A percentile compares a stretch with the other conserved stretches of the same genome.
Evolutionary conservation across 1,140 invertebrate species (phyloP).

Genomic region (Drosophila bocqueti): DNA sequence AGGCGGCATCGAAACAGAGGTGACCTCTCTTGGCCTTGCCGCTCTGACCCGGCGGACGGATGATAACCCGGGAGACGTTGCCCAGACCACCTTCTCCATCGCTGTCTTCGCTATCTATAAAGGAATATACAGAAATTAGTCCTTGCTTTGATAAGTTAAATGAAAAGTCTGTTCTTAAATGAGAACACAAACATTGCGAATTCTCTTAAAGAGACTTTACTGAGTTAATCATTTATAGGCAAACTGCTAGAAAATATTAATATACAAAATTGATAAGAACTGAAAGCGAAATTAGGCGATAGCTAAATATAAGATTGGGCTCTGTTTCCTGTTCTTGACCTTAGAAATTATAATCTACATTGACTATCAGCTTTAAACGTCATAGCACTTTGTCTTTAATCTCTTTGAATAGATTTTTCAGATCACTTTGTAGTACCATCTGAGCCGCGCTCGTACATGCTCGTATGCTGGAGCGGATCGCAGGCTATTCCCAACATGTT

Average conservation of each 20-base stretch:
- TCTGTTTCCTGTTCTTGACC: slow-evolving; percentile 10
- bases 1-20: slow-evolving; percentile 98
- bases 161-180: not conserved
- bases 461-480: slow-evolving; percentile 88
- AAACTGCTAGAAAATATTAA: too few relatives aligned
- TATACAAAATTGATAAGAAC: slow-evolving; percentile 1
- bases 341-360: slow-evolving; percentile 2
- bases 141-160: too few relatives aligned
- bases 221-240: not conserved
- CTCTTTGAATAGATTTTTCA: not conserved
- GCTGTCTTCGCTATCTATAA: slow-evolving; percentile 96
- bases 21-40: slow-evolving; percentile 94
- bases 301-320: not conserved
- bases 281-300: slow-evolving; percentile 10
- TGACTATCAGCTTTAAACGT: not conserved
- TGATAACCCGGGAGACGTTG: slow-evolving; percentile 96
- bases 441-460: slow-evolving; percentile 87
- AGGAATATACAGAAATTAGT: not conserved
- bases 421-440: slow-evolving; percentile 84
- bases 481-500: slow-evolving; percentile 83
- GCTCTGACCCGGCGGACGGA: slow-evolving; percentile 96
- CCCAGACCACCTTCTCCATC: slow-evolving; percentile 97
- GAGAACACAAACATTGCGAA: not conserved
- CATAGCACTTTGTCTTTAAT: not conserved
- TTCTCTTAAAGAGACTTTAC: not conserved